Conservation (phyloP, 64 coral and sea anemone genomes). For the Montipora foliosa region DNA sequence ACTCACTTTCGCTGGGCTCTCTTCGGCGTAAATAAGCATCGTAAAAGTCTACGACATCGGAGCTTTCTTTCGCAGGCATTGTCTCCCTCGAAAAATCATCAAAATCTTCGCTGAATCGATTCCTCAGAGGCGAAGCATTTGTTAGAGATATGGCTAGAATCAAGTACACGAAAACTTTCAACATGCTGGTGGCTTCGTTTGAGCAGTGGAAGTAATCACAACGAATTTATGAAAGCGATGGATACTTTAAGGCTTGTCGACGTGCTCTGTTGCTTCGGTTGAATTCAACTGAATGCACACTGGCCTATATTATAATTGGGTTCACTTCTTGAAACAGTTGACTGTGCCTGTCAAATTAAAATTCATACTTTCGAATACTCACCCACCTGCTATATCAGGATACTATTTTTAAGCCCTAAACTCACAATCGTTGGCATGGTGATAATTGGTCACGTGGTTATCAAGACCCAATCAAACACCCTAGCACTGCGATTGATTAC, state of each 20-base stretch:
- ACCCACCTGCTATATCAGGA: slow-evolving; percentile 14
- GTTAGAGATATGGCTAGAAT: not conserved
- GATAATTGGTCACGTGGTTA: not conserved
- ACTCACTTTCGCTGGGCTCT: slow-evolving; percentile 13
- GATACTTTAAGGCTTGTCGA: not conserved
- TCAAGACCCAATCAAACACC: not conserved
- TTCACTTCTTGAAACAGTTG: slow-evolving; percentile 13
- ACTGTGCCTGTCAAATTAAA: slow-evolving; percentile 5
- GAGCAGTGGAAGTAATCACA: not conserved
- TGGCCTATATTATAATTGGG: not conserved
- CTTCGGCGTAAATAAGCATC: slow-evolving; percentile 4
- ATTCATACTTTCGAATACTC: slow-evolving; percentile 14
- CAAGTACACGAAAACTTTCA: slow-evolving; percentile 9
- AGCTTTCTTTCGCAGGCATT: not conserved
- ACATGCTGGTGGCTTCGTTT: not conserved
- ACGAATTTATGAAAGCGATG: no score
- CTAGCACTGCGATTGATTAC: no score
- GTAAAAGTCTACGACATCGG: not conserved
- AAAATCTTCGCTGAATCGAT: not conserved
- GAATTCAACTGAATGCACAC: not conserved
- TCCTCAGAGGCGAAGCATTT: not conserved
- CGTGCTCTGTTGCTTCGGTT: not conserved
- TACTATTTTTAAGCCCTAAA: not conserved
- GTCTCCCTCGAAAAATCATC: not conserved
- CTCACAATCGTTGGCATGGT: not conserved